Percentiles rank a stretch among this genome's conserved stretches.
Conservation (phyloP, 2,113 vertebrate species). For the Phyllostomus hastatus region DNA sequence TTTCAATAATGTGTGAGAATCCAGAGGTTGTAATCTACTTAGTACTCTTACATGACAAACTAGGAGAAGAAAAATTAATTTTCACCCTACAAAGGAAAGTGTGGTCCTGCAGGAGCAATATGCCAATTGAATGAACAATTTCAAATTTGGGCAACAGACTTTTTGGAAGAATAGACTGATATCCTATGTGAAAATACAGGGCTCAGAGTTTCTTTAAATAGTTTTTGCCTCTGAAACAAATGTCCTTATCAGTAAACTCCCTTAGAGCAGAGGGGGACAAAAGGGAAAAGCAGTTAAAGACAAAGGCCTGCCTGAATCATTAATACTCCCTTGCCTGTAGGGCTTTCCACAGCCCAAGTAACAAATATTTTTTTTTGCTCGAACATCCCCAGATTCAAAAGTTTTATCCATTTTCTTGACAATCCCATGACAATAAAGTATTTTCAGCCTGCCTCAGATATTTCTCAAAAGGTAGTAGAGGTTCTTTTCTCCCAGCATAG, state of each 20-base stretch:
- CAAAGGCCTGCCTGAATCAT: neutral
- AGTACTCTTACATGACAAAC: constrained; percentile 67
- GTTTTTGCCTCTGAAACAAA: constrained; percentile 15
- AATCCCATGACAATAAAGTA: neutral
- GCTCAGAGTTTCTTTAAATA: constrained; percentile 28
- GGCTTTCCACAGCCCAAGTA: neutral
- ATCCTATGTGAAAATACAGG: constrained; percentile 11
- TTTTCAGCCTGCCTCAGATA: neutral
- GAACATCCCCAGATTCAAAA: neutral
- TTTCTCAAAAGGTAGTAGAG: neutral
- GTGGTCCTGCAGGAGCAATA: constrained; percentile 35
- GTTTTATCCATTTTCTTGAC: neutral
- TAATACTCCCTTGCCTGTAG: neutral
- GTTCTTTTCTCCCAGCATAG: neutral
- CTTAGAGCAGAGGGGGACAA: neutral
- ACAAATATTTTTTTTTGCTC: neutral
- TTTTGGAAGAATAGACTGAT: constrained; percentile 50
- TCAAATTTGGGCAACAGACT: constrained; percentile 54
- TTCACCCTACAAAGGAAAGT: constrained; percentile 58
- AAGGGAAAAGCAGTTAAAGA: neutral
- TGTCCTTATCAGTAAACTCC: constrained; percentile 15
- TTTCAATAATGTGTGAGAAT: constrained; percentile 73
- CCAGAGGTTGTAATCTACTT: constrained; percentile 50
- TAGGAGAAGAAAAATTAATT: constrained; percentile 71
- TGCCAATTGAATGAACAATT: constrained; percentile 55